Conservation (phyloP, 2,888 invertebrate species). For the Lepidochitona cinerea region DNA sequence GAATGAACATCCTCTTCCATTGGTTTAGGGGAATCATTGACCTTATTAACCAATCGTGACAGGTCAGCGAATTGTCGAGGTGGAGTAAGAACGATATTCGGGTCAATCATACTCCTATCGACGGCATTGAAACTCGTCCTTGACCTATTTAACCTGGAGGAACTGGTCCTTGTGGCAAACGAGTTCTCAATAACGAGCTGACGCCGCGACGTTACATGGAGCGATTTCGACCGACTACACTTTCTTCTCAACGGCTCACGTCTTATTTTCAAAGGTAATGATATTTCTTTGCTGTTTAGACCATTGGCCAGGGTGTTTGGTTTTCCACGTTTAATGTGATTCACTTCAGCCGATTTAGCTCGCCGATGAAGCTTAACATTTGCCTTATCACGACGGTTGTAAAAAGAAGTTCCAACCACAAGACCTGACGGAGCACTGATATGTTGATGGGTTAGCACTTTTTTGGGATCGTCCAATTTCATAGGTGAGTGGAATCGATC, state of each 20-base stretch:
- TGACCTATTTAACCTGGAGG: background rate
- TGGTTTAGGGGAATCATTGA: too few species aligned
- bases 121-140: too few species aligned
- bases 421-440: background rate
- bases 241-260: background rate
- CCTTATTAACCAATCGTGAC: too few species aligned
- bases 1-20: background rate
- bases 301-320: slow-evolving; percentile 61
- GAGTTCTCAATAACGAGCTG: background rate
- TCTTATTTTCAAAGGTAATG: background rate
- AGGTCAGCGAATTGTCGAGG: background rate
- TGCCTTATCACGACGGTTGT: too few species aligned
- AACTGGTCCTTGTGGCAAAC: background rate
- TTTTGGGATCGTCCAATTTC: background rate
- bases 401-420: background rate
- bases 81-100: background rate
- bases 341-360: slow-evolving; percentile 9
- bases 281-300: slow-evolving; percentile 36
- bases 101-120: background rate
- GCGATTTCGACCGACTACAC: background rate
- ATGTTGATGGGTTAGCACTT: background rate
- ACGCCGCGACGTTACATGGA: background rate
- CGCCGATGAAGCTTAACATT: slow-evolving; percentile 4
- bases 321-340: slow-evolving; percentile 44
- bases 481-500: background rate